Evolutionary conservation across 53 echinoderm and acorn worm genomes (phyloP).

Genomic region (Zoroaster sp.): DNA sequence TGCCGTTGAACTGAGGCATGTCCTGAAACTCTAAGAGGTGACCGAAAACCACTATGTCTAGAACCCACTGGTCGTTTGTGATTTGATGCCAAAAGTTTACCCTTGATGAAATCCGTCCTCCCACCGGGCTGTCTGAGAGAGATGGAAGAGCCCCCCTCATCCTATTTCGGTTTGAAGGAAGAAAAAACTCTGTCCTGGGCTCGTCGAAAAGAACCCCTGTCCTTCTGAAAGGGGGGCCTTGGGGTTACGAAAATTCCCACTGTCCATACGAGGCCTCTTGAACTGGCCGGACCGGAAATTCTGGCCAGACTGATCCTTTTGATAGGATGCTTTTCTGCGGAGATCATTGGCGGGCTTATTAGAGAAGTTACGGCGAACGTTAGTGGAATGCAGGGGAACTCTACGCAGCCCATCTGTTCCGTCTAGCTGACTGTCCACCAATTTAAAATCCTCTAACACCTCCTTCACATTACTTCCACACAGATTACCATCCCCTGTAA

Average conservation of each 20-base stretch:
- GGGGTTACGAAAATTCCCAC: too few relatives aligned
- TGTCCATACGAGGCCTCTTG: too few relatives aligned
- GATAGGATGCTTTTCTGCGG: not conserved
- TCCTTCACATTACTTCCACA: not conserved
- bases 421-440: constrained; percentile 6
- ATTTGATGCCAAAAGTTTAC: not conserved
- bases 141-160: not conserved
- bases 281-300: not conserved
- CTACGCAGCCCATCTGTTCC: not conserved
- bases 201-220: too few relatives aligned
- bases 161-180: not conserved
- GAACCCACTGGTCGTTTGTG: not conserved
- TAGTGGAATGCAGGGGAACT: not conserved
- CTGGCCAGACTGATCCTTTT: not conserved
- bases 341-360: not conserved
- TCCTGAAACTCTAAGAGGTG: not conserved
- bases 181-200: not conserved
- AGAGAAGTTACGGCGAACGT: not conserved
- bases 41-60: constrained; percentile 1
- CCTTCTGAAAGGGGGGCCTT: too few relatives aligned
- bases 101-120: not conserved
- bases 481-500: constrained; percentile 4
- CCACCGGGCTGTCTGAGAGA: not conserved
- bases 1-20: not conserved
- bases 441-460: not conserved